phyloP scores from a whole-genome alignment of 2,797 vertebrate genomes.

The Lagodon rhomboides region DNA sequence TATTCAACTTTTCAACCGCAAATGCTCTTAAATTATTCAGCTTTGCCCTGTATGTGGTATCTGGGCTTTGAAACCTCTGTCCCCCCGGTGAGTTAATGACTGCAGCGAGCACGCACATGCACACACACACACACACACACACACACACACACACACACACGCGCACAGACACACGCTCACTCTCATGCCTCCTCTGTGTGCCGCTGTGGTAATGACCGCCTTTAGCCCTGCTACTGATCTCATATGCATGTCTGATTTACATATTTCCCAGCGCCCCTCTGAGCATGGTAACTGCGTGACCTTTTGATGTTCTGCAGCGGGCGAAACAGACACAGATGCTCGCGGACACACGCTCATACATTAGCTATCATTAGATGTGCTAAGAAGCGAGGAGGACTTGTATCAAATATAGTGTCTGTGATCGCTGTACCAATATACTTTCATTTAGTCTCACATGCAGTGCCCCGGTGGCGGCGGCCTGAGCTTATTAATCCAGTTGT shows the following conservation, averaged over 20 bases:
- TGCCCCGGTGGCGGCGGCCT: slow-evolving; percentile 2
- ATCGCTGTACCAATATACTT: slow-evolving; percentile 25
- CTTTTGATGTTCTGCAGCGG: slow-evolving; percentile 80
- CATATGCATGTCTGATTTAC: slow-evolving; percentile 78
- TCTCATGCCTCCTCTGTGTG: slow-evolving; percentile 57
- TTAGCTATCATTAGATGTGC: slow-evolving; percentile 61
- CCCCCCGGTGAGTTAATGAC: slow-evolving; percentile 76
- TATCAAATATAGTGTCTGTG: slow-evolving; percentile 37
- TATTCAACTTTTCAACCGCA: slow-evolving; percentile 74
- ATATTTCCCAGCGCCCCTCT: slow-evolving; percentile 78
- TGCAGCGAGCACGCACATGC: slow-evolving; percentile 43
- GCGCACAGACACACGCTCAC: slow-evolving; percentile 14
- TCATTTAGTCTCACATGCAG: slow-evolving; percentile 27
- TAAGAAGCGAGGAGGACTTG: slow-evolving; percentile 45
- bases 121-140: slow-evolving; percentile 26
- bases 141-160: background rate
- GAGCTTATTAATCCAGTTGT: slow-evolving; percentile 23
- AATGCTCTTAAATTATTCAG: slow-evolving; percentile 78
- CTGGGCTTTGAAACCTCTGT: slow-evolving; percentile 76
- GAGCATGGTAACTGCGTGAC: slow-evolving; percentile 74
- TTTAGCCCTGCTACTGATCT: slow-evolving; percentile 80
- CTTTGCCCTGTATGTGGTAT: slow-evolving; percentile 71
- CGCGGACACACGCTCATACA: slow-evolving; percentile 53
- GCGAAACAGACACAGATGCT: slow-evolving; percentile 64
- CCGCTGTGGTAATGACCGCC: slow-evolving; percentile 78